These are phyloP conservation scores for Bombus sibiricus DNA, from an alignment of 1,140 invertebrate genomes.

Conservation along the genomic window DNA sequence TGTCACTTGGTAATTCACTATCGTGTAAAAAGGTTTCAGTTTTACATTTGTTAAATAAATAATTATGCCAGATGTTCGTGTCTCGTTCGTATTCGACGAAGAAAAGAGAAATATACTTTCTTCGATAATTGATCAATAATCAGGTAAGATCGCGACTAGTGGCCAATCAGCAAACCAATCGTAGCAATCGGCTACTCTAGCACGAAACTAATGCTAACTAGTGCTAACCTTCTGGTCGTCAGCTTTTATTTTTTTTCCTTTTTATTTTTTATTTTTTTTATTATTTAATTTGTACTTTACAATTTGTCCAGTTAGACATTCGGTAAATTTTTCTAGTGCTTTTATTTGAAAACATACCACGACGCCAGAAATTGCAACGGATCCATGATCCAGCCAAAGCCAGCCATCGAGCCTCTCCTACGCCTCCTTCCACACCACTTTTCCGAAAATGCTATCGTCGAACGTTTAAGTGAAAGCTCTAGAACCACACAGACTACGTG, in stretches of 20 bases:
- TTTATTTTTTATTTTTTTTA: no score
- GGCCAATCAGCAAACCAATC: not conserved
- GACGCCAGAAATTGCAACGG: not conserved
- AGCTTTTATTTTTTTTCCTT: not conserved
- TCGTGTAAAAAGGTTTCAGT: not conserved
- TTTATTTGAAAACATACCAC: not conserved
- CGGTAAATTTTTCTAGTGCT: no score
- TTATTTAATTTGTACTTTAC: no score
- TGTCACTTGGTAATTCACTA: not conserved
- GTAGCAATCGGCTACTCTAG: no score
- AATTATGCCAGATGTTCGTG: no score
- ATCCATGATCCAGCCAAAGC: not conserved
- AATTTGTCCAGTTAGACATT: no score
- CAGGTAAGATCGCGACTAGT: not conserved
- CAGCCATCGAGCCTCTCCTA: not conserved
- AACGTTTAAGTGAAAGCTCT: conserved; percentile 5
- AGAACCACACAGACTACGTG: not conserved
- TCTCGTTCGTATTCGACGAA: not conserved
- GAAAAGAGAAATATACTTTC: not conserved
- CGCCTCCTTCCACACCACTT: conserved; percentile 11
- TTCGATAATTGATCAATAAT: no score
- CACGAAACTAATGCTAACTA: no score
- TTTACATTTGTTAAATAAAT: not conserved
- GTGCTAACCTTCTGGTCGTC: not conserved
- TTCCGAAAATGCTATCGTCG: not conserved